Base-by-base conservation (phyloP, 2,797 vertebrate species). In the Enteromius paludinosus region DNA sequence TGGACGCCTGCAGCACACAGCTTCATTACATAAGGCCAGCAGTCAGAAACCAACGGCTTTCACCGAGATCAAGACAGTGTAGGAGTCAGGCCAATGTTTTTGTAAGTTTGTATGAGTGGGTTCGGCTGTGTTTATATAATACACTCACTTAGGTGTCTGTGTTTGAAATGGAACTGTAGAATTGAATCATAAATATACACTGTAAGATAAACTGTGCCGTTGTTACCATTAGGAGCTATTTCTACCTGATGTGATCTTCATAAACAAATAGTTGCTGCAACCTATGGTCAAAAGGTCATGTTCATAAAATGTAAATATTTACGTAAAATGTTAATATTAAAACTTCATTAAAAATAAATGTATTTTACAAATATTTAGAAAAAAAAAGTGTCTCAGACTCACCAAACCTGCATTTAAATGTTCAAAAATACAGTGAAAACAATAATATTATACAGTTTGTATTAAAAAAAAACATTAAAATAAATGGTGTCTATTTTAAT, bases 1-100 rank as follows among this genome's bases (percentile, higher is more conserved):
- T 81, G 52, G 86, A 79, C 59, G 87, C 89, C 93, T 94, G 89
- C 18, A 61, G 59, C 6, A 28, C 25, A 62, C 59, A 62, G 59
- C 25, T 28, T 52, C 35, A 49, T 59, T 35, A 70, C 64, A 38
- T 62, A 15, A 25, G n/a, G 69, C 12, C 9, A 73, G 45, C 33
- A 41, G 43, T 35, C 7, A 33, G 33, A 49, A 47, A 73, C 35
- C 43, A 73, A 38, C 72, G 54, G 43, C 56, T 35, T 73, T 64
- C 25, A 52, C 20, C 52, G 43, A 23, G 2, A 35, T 78, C 41
- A 41, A 10, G 62, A 41, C 54, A 43, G 17, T 6, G 61, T 5
- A 72, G n/a, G 77, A 25, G 47, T 23, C n/a, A 66, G 62, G 71
- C 49, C 20, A 38, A 5, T 73, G 33, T 59, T 59, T 66, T 8